These are phyloP conservation scores for Riptortus pedestris DNA, from an alignment of 1,140 invertebrate species.

Conservation along the genomic window DNA sequence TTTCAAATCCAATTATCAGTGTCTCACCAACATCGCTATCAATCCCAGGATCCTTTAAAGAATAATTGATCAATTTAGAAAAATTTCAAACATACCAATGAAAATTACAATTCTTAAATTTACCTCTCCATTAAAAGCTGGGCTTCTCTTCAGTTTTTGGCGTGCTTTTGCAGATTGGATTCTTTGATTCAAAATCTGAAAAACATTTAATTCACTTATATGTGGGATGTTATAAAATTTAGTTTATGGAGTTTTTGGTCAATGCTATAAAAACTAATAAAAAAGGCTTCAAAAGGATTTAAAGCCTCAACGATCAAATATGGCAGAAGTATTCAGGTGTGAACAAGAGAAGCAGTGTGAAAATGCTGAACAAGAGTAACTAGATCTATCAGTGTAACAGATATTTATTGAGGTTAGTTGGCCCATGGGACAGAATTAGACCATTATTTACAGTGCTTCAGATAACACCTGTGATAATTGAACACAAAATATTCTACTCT, in stretches of 20 bases:
- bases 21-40: background rate
- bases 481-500: too few species aligned
- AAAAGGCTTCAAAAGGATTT: too few species aligned
- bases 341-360: background rate
- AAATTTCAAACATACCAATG: background rate
- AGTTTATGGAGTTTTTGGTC: background rate
- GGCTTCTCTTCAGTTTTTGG: constrained; percentile 21
- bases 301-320: too few species aligned
- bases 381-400: too few species aligned
- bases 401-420: too few species aligned
- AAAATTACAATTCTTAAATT: background rate
- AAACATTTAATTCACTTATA: background rate
- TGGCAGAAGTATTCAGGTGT: background rate
- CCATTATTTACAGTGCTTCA: too few species aligned
- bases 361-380: background rate
- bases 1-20: background rate
- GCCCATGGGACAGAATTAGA: too few species aligned
- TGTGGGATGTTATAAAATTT: background rate
- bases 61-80: too few species aligned
- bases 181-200: constrained; percentile 31
- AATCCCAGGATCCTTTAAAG: background rate
- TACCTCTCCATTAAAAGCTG: background rate
- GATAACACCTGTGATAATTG: too few species aligned
- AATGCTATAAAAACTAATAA: background rate
- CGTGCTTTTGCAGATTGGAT: constrained; percentile 30